These are phyloP conservation scores for Sebastes umbrosus DNA, from an alignment of 2,797 vertebrate species.

Conservation along the genomic window DNA sequence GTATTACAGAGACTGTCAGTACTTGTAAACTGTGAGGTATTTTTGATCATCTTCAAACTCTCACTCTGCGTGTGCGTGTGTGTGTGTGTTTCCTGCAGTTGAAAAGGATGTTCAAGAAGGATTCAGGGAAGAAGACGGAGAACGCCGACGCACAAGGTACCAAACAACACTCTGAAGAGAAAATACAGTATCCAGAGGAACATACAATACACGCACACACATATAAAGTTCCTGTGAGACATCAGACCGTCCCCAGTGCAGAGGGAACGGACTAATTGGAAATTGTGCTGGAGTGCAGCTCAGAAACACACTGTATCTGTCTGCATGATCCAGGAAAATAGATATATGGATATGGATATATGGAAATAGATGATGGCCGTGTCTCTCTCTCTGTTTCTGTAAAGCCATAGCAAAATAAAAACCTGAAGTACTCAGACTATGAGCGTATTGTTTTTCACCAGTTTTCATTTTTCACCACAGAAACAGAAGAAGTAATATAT, in stretches of 20 bases:
- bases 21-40: not conserved
- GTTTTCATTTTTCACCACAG: not conserved
- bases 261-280: conserved; percentile 21
- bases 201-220: not conserved
- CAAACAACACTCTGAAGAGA: conserved; percentile 68
- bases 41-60: conserved; percentile 4
- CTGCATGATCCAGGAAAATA: not conserved
- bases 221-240: conserved; percentile 34
- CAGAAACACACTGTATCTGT: not conserved
- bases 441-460: not conserved
- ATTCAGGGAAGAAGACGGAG: conserved; percentile 89
- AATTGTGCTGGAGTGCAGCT: conserved; percentile 26
- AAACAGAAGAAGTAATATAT: not conserved
- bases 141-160: conserved; percentile 81
- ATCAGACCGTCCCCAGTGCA: not conserved
- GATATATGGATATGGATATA: not conserved
- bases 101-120: conserved; percentile 93
- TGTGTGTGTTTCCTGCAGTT: conserved; percentile 75
- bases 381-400: not conserved
- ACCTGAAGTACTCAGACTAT: not conserved
- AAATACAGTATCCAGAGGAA: conserved; percentile 47
- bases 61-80: not conserved
- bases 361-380: not conserved
- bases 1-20: not conserved
- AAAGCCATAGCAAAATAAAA: not conserved